These are phyloP conservation scores for Cosmopolites sordidus DNA, from an alignment of 2,888 invertebrate species.

Conservation along the genomic window DNA sequence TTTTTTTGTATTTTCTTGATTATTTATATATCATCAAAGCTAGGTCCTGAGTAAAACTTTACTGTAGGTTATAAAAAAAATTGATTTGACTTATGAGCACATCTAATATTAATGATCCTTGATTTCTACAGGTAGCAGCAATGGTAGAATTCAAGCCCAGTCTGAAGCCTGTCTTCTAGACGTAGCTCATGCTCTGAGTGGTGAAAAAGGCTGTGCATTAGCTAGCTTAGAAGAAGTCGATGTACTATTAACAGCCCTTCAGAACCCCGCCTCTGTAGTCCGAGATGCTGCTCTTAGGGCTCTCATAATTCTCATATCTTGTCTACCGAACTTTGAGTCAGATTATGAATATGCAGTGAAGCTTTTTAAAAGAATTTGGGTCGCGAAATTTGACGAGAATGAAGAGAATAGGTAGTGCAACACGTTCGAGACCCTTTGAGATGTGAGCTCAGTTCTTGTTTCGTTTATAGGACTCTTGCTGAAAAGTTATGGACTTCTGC, in stretches of 20 bases:
- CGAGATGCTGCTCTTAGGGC: slow-evolving; percentile 77
- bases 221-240: slow-evolving; percentile 68
- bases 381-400: slow-evolving; percentile 75
- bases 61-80: neutral
- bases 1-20: too few relatives aligned
- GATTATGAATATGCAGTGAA: slow-evolving; percentile 57
- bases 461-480: slow-evolving; percentile 53
- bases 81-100: neutral
- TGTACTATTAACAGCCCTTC: slow-evolving; percentile 71
- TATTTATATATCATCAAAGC: too few relatives aligned
- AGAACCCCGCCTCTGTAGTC: slow-evolving; percentile 65
- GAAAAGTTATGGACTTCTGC: slow-evolving; percentile 59
- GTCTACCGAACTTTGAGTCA: slow-evolving; percentile 59
- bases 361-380: slow-evolving; percentile 72
- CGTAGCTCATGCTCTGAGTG: slow-evolving; percentile 71
- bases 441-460: neutral
- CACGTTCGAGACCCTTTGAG: neutral
- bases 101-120: neutral
- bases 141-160: slow-evolving; percentile 70
- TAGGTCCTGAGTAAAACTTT: too few relatives aligned
- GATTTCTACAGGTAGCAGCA: slow-evolving; percentile 52
- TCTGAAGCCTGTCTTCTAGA: slow-evolving; percentile 77
- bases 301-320: slow-evolving; percentile 59
- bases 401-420: slow-evolving; percentile 64
- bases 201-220: slow-evolving; percentile 58